Evolutionary conservation across 2,888 invertebrate genomes (phyloP).

Genomic region (Isoperla grammatica): DNA sequence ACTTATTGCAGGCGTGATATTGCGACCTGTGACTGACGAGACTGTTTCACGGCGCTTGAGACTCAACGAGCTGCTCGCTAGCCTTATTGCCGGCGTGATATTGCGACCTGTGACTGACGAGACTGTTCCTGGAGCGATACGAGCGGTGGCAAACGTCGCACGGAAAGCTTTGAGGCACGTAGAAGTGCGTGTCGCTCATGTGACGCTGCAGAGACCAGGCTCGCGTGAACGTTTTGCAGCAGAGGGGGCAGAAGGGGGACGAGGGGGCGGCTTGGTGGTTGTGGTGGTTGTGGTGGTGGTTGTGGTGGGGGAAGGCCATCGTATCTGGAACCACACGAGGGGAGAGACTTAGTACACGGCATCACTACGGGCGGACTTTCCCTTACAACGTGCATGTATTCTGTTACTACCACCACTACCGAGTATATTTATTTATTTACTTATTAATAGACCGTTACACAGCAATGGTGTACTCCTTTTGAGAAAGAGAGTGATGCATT

Average conservation of each 20-base stretch:
- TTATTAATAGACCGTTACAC: too few species aligned
- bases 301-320: conserved; percentile 29
- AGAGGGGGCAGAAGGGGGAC: conserved; percentile 42
- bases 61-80: too few species aligned
- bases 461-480: too few species aligned
- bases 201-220: conserved; percentile 49
- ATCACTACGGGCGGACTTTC: too few species aligned
- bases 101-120: conserved; percentile 48
- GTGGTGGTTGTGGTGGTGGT: not conserved
- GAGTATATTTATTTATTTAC: too few species aligned
- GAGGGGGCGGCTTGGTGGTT: conserved; percentile 11
- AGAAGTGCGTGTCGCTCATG: conserved; percentile 47
- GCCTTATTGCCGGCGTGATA: conserved; percentile 41
- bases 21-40: too few species aligned
- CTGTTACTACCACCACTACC: too few species aligned
- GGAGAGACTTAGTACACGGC: conserved; percentile 29
- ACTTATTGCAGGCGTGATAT: too few species aligned
- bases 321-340: conserved; percentile 33
- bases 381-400: too few species aligned
- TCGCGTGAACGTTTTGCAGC: conserved; percentile 47
- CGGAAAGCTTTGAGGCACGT: conserved; percentile 45
- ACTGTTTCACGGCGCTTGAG: too few species aligned
- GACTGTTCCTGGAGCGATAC: conserved; percentile 47
- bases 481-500: too few species aligned
- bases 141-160: conserved; percentile 47